These are phyloP conservation scores for Pristionchus arcanus DNA, from an alignment of 2,888 invertebrate species.

Conservation along the genomic window DNA sequence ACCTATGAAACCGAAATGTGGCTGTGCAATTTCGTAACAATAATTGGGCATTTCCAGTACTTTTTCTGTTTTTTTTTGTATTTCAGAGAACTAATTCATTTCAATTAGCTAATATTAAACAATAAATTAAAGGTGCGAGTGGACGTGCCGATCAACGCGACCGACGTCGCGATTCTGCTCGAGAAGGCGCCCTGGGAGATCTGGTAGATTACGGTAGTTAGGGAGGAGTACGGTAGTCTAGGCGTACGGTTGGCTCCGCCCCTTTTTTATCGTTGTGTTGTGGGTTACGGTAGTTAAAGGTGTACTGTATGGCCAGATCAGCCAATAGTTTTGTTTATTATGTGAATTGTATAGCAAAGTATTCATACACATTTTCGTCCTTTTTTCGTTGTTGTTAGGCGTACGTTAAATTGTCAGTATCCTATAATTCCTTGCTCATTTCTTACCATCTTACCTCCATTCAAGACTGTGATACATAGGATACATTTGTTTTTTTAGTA, in stretches of 20 bases:
- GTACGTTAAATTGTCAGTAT: background rate
- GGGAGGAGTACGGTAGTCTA: background rate
- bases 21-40: no score
- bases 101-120: background rate
- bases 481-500: background rate
- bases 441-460: background rate
- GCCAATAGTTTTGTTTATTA: no score
- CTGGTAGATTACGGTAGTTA: slow-evolving; percentile 17
- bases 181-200: slow-evolving; percentile 44
- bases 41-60: no score
- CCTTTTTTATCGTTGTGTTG: background rate
- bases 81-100: background rate
- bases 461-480: background rate
- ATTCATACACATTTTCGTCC: no score
- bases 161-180: background rate
- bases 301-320: background rate
- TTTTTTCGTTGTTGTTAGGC: no score
- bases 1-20: no score
- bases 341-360: no score
- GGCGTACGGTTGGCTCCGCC: background rate
- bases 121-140: background rate
- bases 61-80: no score
- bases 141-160: slow-evolving; percentile 16
- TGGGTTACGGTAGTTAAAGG: background rate
- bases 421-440: background rate